A percentile compares a stretch with the other conserved stretches of the same genome.
Conservation (phyloP, 2,888 invertebrate species). For the Drosophila emarginata region DNA sequence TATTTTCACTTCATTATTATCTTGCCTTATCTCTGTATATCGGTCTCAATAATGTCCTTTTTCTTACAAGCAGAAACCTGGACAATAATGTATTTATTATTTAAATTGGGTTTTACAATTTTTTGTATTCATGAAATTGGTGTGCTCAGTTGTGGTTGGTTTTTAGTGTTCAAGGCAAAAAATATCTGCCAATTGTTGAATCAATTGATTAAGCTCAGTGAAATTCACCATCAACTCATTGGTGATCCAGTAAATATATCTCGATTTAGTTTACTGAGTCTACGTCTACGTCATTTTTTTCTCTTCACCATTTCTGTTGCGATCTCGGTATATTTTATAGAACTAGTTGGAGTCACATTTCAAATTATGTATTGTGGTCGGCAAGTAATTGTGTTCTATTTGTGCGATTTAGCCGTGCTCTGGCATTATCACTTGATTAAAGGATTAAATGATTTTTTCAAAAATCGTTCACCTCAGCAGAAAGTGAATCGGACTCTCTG, state of each 20-base stretch:
- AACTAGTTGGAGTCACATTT: neutral
- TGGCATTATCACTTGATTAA: neutral
- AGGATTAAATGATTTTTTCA: neutral
- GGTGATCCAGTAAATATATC: neutral
- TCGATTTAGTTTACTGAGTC: neutral
- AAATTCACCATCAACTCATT: neutral
- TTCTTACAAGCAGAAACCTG: too few species aligned
- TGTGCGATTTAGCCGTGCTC: neutral
- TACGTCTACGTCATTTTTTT: neutral
- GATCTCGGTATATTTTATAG: neutral
- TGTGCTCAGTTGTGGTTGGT: neutral
- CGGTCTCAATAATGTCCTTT: too few species aligned
- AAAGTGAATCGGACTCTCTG: neutral
- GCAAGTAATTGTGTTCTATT: neutral
- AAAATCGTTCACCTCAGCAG: neutral
- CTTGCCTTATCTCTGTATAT: too few species aligned
- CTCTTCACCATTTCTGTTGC: neutral
- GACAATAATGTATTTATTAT: too few species aligned
- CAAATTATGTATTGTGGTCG: neutral
- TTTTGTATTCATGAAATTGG: neutral
- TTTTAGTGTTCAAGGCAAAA: neutral
- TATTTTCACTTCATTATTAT: too few species aligned
- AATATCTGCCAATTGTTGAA: neutral
- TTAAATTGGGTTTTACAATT: neutral
- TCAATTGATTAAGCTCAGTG: neutral